These are phyloP conservation scores for Machaerirhynchus nigripectus DNA, from an alignment of 2,113 vertebrate species.

Conservation along the genomic window DNA sequence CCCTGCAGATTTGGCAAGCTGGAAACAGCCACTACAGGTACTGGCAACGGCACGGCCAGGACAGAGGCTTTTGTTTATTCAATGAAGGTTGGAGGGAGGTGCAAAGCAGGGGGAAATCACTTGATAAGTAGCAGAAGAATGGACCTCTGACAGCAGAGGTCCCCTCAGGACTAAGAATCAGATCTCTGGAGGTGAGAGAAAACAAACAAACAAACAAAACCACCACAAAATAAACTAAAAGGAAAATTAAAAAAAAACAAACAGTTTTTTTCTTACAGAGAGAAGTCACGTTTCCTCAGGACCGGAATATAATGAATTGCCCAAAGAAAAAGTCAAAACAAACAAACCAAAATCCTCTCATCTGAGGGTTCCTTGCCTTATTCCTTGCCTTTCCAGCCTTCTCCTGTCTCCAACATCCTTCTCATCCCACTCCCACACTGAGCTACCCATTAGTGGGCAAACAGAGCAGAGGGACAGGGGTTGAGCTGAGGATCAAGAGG, in stretches of 20 bases:
- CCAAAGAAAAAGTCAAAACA: background rate
- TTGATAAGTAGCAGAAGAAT: background rate
- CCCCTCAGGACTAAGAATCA: background rate
- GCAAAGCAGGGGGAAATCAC: background rate
- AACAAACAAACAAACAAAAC: background rate
- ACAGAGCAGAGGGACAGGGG: background rate
- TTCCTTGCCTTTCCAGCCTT: background rate
- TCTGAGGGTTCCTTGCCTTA: background rate
- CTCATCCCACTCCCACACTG: background rate
- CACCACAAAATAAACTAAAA: background rate
- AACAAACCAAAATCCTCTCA: background rate
- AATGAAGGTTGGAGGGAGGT: background rate
- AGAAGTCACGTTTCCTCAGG: background rate
- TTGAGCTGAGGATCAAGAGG: background rate
- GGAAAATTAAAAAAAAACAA: too few species aligned
- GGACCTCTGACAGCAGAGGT: background rate
- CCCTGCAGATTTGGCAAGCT: background rate
- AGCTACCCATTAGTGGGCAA: background rate
- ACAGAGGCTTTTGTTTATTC: background rate
- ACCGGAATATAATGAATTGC: background rate
- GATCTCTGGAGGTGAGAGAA: background rate
- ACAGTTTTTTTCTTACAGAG: background rate
- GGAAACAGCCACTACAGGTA: background rate
- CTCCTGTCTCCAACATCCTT: background rate
- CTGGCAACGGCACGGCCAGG: fast-evolving